These are phyloP conservation scores for Eudemis profundana DNA, from an alignment of 2,888 invertebrate genomes.

Conservation along the genomic window DNA sequence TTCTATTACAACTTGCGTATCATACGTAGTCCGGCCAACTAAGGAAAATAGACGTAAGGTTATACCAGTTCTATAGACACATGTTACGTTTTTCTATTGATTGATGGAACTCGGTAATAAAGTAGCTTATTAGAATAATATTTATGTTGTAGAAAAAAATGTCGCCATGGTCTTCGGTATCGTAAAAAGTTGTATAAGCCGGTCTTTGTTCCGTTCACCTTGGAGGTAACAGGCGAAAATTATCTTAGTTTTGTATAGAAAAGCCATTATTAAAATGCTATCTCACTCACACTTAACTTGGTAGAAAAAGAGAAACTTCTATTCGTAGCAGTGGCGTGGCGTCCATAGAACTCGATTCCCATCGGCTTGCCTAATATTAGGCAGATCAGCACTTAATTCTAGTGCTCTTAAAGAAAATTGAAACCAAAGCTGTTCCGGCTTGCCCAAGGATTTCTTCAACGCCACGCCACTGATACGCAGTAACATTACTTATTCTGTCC, in stretches of 20 bases:
- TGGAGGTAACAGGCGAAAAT: neutral
- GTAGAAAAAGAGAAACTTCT: no score
- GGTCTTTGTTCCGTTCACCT: conserved; percentile 16
- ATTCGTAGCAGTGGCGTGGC: no score
- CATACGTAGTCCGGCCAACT: neutral
- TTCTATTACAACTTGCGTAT: neutral
- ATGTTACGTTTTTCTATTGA: neutral
- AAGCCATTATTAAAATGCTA: neutral
- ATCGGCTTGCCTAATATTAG: no score
- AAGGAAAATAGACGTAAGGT: neutral
- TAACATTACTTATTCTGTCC: no score
- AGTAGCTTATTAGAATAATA: conserved; percentile 27
- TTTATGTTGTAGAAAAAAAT: conserved; percentile 26
- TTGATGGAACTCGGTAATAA: conserved; percentile 5
- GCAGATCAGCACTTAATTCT: no score
- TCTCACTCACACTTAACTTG: neutral
- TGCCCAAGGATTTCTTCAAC: no score
- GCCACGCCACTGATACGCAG: no score
- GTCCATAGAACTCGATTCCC: no score
- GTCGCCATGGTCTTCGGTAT: conserved; percentile 16
- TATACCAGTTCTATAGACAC: neutral
- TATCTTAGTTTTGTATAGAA: neutral
- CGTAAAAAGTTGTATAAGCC: conserved; percentile 25
- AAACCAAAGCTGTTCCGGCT: no score
- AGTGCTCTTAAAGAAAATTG: no score